Evolutionary conservation across 2,888 invertebrate species (phyloP).

Genomic region (Perdita meconis): DNA sequence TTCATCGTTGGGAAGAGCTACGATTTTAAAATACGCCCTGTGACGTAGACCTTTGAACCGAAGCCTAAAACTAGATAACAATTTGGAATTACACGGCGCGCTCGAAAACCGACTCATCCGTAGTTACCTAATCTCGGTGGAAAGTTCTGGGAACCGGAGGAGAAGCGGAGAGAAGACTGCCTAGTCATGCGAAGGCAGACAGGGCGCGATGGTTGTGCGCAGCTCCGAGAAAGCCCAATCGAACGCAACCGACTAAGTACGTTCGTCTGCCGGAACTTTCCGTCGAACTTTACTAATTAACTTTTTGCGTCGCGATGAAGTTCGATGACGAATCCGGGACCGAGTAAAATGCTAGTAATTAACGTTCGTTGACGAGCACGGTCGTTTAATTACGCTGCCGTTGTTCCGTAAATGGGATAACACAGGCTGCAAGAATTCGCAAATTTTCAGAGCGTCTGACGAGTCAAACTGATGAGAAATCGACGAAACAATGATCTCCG

Average conservation of each 20-base stretch:
- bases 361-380: not conserved
- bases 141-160: slow-evolving; percentile 68
- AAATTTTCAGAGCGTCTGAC: too few relatives aligned
- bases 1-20: too few relatives aligned
- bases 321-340: too few relatives aligned
- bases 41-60: not conserved
- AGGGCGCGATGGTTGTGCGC: not conserved
- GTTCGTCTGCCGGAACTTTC: slow-evolving; percentile 20
- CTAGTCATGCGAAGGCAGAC: slow-evolving; percentile 26
- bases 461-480: too few relatives aligned
- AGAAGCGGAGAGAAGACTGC: slow-evolving; percentile 23
- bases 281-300: slow-evolving; percentile 12
- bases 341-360: slow-evolving; percentile 8
- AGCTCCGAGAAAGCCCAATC: slow-evolving; percentile 1
- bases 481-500: not conserved
- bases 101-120: slow-evolving; percentile 25
- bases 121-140: slow-evolving; percentile 71
- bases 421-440: too few relatives aligned
- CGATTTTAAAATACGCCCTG: too few relatives aligned
- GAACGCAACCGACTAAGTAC: not conserved
- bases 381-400: slow-evolving; percentile 5
- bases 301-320: not conserved
- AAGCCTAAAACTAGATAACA: slow-evolving; percentile 41
- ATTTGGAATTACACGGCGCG: slow-evolving; percentile 21
- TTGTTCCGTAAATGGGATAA: not conserved